Evolutionary conservation across 2,113 vertebrate genomes (phyloP).

Genomic region (Sporophila hypoxantha): DNA sequence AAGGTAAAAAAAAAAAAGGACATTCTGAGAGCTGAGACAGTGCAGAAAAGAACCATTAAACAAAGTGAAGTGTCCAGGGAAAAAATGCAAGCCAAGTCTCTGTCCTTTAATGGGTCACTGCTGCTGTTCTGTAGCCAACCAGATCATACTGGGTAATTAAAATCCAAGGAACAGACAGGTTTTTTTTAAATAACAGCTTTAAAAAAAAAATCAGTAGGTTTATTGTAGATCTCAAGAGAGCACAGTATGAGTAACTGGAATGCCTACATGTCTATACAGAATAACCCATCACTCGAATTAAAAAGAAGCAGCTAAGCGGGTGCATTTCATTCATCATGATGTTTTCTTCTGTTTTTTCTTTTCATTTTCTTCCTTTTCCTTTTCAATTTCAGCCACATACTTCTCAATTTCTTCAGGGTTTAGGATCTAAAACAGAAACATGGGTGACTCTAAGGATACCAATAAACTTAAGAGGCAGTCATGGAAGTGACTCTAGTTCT

Average conservation of each 20-base stretch:
- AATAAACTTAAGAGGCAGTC: neutral
- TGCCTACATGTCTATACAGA: conserved; percentile 22
- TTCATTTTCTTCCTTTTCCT: conserved; percentile 85
- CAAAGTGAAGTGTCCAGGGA: neutral
- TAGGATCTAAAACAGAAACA: conserved; percentile 65
- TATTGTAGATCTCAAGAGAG: conserved; percentile 59
- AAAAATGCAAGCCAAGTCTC: neutral
- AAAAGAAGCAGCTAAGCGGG: conserved; percentile 29
- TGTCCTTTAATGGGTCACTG: neutral
- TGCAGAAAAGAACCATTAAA: neutral
- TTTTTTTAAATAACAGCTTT: conserved; percentile 31
- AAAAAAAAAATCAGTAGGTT: conserved; percentile 64
- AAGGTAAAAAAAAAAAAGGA: neutral
- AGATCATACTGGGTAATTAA: neutral
- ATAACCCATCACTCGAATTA: conserved; percentile 26
- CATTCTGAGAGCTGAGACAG: neutral
- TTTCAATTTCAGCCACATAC: conserved; percentile 81
- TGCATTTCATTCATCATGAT: conserved; percentile 48
- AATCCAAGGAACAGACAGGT: neutral
- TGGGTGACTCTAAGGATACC: neutral
- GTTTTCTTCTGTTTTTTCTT: conserved; percentile 83
- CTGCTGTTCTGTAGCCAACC: neutral
- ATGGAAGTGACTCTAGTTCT: neutral
- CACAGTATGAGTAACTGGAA: conserved; percentile 34
- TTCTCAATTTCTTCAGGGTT: conserved; percentile 83